Evolutionary conservation across 2,797 vertebrate genomes (phyloP).

Genomic region (Apogon hyalosoma): DNA sequence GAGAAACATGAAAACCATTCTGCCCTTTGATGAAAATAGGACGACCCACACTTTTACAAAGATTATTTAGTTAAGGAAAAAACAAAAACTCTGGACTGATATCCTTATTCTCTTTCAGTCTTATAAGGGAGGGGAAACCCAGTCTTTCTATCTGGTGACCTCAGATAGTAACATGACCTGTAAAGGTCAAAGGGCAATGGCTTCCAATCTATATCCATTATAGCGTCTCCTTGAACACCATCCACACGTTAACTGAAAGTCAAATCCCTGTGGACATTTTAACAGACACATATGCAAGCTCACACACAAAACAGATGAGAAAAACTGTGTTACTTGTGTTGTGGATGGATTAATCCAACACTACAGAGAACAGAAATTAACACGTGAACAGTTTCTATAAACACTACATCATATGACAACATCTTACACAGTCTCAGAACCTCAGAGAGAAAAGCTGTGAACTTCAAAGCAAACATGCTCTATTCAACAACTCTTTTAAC

Average conservation of each 20-base stretch:
- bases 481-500: conserved; percentile 22
- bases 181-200: conserved; percentile 31
- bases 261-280: not conserved
- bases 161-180: conserved; percentile 23
- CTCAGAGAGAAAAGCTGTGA: not conserved
- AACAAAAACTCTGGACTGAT: no score
- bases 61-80: no score
- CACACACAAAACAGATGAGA: not conserved
- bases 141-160: conserved; percentile 5
- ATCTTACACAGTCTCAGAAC: not conserved
- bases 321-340: not conserved
- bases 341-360: not conserved
- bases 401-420: not conserved
- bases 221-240: conserved; percentile 9
- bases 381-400: not conserved
- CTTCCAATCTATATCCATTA: conserved; percentile 5
- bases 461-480: conserved; percentile 33
- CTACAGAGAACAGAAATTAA: not conserved
- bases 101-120: no score
- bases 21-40: no score
- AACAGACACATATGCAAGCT: not conserved
- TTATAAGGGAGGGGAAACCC: no score
- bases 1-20: no score
- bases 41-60: no score
- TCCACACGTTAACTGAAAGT: not conserved